Percentiles rank a stretch among this genome's conserved stretches.
Conservation (phyloP, 2,888 invertebrate genomes). For the Serripes groenlandicus region DNA sequence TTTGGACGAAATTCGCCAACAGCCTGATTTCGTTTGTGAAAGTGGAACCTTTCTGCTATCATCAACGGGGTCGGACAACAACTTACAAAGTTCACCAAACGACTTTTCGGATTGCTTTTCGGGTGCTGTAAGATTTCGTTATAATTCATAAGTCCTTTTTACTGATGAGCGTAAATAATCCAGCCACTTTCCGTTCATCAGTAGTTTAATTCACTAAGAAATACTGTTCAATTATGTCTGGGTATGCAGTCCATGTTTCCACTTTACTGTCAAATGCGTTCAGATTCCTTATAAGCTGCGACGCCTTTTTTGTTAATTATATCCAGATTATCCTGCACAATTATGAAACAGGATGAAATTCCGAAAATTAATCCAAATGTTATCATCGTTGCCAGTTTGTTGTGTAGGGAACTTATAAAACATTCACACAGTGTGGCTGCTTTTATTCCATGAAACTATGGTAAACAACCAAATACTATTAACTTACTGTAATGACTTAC, state of each 20-base stretch:
- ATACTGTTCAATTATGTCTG: slow-evolving; percentile 50
- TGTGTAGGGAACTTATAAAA: no score
- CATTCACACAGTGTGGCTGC: no score
- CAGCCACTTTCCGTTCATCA: slow-evolving; percentile 35
- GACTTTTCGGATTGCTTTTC: slow-evolving; percentile 44
- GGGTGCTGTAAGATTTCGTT: slow-evolving; percentile 32
- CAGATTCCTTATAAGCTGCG: no score
- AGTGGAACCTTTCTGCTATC: slow-evolving; percentile 46
- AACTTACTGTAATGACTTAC: no score
- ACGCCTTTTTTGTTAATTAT: no score
- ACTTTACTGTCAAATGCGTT: background rate
- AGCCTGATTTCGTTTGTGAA: slow-evolving; percentile 43
- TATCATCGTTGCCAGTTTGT: no score
- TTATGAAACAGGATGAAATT: no score
- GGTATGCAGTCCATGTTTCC: slow-evolving; percentile 30
- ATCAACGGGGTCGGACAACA: slow-evolving; percentile 40
- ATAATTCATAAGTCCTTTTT: slow-evolving; percentile 18
- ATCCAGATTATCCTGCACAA: no score
- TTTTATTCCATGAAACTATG: no score
- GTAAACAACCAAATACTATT: no score
- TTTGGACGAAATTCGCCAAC: slow-evolving; percentile 45
- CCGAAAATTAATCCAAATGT: no score
- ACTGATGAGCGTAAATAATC: slow-evolving; percentile 27
- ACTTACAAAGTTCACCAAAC: no score
- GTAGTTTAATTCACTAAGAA: slow-evolving; percentile 23